A percentile compares a stretch with the other conserved stretches of the same genome.
phyloP scores from a whole-genome alignment of 2,113 vertebrate species.

The Capricornis sumatraensis region DNA sequence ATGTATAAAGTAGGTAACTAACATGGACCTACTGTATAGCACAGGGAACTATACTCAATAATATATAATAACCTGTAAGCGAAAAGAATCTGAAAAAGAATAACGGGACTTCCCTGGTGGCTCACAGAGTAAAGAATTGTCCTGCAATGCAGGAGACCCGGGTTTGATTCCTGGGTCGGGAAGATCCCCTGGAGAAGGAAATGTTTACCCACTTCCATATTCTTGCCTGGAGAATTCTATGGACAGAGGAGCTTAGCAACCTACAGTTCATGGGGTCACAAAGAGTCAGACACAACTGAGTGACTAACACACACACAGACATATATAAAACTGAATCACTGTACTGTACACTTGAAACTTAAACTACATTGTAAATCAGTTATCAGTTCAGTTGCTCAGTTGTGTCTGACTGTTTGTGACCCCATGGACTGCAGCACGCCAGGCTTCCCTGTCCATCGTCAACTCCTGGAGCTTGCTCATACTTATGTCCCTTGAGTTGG shows the following conservation, averaged over 20 bases:
- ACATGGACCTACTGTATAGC: neutral
- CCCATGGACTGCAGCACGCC: neutral
- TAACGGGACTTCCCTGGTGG: neutral
- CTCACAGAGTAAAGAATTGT: neutral
- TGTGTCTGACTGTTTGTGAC: neutral
- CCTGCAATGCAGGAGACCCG: neutral
- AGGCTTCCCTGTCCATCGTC: neutral
- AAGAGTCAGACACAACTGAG: neutral
- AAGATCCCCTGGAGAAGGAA: neutral
- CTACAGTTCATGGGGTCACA: neutral
- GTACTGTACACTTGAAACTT: neutral
- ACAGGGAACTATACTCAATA: neutral
- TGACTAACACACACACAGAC: neutral
- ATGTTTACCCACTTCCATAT: neutral
- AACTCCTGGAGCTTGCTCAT: neutral
- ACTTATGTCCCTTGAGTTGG: neutral
- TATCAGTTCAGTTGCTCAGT: neutral
- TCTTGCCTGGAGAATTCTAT: neutral
- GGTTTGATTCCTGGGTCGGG: neutral
- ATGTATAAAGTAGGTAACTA: neutral
- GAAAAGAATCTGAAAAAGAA: neutral
- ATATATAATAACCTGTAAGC: neutral
- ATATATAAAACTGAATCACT: neutral
- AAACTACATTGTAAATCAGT: neutral
- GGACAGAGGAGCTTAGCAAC: neutral